Base-by-base conservation (phyloP, 2,888 invertebrate species). In the Tridacna gigas region DNA sequence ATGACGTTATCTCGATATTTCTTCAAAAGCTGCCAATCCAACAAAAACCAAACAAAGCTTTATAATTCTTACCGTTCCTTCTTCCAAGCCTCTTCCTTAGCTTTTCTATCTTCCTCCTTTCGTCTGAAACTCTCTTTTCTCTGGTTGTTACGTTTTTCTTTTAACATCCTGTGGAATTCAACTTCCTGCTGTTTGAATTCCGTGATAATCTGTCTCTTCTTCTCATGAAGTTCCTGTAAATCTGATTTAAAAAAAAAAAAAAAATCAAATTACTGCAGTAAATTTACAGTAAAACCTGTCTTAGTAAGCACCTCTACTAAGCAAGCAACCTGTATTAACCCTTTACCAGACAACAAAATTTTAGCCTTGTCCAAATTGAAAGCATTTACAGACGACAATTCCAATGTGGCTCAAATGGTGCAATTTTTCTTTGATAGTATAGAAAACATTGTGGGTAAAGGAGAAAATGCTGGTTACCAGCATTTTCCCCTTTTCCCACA, bases 201-300 rank as follows among this genome's bases (percentile, higher is more conserved):
- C 9, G 88, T 86, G 63, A 90, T 80, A 73, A 92, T 65, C 20
- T 89, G 83, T 0, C 92, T 84, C 80, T 92, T 92, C 51, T 77
- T 82, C 48, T 92, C 91, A 84, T 93, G 90, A 47, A 93, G 74
- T 47, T 88, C 89, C 71, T 93, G 92, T 60, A 94, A 82, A 71
- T 93, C 94, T 94, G 83, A 37, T 37, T 37, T 37, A 37, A 37
- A 37, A 37, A 37, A 37, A 37, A 37, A 37, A 37, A 37, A 37
- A 37, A 37, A 37, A n/a, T n/a, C n/a, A n/a, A n/a, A n/a, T n/a
- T n/a, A n/a, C n/a, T n/a, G n/a, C n/a, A 7, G 37, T 37, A 2
- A 37, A 37, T 4, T 37, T 4, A 37, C 7, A 37, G 37, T 4
- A 37, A 37, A 37, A 37, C 37, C 37, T 37, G 37, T 37, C 37